Conservation (phyloP, 2,113 vertebrate genomes). For the Pseudorasbora parva region DNA sequence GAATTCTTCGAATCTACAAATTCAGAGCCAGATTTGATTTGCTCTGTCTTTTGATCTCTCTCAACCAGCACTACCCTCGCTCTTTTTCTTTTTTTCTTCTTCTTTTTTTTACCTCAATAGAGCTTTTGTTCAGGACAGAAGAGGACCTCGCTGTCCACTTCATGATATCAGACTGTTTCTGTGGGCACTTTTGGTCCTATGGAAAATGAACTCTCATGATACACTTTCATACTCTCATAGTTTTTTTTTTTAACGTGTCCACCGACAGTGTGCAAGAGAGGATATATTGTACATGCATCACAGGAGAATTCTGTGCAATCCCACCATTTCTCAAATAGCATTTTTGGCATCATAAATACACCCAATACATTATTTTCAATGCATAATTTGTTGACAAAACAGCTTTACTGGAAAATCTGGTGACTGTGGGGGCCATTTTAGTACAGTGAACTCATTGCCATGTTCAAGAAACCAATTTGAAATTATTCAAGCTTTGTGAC, state of each 20-base stretch:
- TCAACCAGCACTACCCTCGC: conserved; percentile 60
- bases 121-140: conserved; percentile 68
- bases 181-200: neutral
- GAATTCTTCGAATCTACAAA: too few relatives aligned
- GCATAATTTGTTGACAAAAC: neutral
- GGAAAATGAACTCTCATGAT: neutral
- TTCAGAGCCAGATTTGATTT: too few relatives aligned
- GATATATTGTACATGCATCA: neutral
- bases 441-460: too few relatives aligned
- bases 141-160: conserved; percentile 46
- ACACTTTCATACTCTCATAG: neutral
- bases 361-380: neutral
- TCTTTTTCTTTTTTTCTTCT: conserved; percentile 39
- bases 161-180: conserved; percentile 18
- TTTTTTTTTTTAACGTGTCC: neutral
- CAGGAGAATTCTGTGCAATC: neutral
- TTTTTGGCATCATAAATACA: neutral
- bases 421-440: too few relatives aligned
- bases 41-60: too few relatives aligned
- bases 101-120: conserved; percentile 68
- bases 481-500: too few relatives aligned
- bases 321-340: neutral
- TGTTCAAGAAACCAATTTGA: too few relatives aligned
- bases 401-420: neutral
- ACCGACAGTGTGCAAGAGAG: neutral